Base-by-base conservation (phyloP, 2,888 invertebrate genomes). In the Aelia acuminata region DNA sequence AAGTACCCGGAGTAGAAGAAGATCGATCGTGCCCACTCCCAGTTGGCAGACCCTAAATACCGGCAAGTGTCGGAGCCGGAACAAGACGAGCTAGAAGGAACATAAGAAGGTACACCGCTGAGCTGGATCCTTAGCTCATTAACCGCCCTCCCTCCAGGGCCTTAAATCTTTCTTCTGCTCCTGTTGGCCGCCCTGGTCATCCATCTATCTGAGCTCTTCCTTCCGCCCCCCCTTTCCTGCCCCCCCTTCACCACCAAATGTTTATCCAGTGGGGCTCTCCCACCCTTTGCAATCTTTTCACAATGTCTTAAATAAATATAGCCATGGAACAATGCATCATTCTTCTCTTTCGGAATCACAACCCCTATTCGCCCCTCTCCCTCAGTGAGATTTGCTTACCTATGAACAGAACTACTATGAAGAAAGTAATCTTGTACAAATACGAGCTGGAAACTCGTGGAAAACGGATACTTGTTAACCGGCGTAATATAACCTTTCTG, bases 161-260 rank as follows among this genome's bases (percentile, higher is more conserved):
- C 80, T 80, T 80, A 80, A 80, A 80, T 80, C 80, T 80, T 80
- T 80, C 80, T 80, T 80, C 80, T 80, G 80, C 18, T 39, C 22
- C 39, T 80, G 80, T 43, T 80, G 43, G 39, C 80, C 8, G 43
- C 43, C 80, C 80, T 47, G 80, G 43, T 80, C 87, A 49, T 43
- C 63, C 75, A 48, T 53, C 43, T 70, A 26, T 75, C 48, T 75
- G 80, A 80, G 80, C 22, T 63, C 47, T 75, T 75, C 87, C 87
- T 63, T 43, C 47, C 75, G 39, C 75, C 75, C 43, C 13, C 39
- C 22, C 80, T n/a, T n/a, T 39, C 80, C 20, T 10, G 13, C 80
- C 4, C 18, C 1, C 43, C 8, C 22, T 10, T 35, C 10, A n/a
- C 18, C 43, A 0, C 43, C 43, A 80, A 80, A 80, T 80, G 80